phyloP scores from a whole-genome alignment of 1,140 invertebrate genomes.

The Rhopalosiphum padi region DNA sequence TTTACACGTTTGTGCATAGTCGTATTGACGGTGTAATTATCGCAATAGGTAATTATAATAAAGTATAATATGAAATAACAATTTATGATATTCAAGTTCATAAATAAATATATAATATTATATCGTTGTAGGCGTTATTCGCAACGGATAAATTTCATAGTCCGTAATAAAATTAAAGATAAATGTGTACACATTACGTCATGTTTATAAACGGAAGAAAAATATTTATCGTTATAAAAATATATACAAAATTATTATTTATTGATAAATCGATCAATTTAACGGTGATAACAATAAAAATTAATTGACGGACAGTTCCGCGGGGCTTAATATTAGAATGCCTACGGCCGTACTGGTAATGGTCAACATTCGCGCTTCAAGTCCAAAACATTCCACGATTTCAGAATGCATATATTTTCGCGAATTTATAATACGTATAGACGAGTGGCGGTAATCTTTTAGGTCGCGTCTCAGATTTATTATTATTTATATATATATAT shows the following conservation, averaged over 20 bases:
- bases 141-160: neutral
- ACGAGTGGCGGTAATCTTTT: neutral
- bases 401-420: neutral
- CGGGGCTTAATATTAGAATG: neutral
- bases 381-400: neutral
- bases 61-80: neutral
- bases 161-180: neutral
- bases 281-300: slow-evolving; percentile 8
- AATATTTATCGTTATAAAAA: neutral
- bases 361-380: neutral
- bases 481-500: neutral
- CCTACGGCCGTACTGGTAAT: neutral
- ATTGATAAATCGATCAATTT: neutral
- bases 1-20: neutral
- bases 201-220: neutral
- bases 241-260: neutral
- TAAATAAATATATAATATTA: neutral
- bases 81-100: neutral
- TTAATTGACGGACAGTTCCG: neutral
- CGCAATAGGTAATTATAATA: neutral
- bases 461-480: neutral
- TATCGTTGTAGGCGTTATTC: neutral
- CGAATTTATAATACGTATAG: neutral
- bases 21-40: neutral
- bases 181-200: neutral